These are phyloP conservation scores for Premnoplex brunnescens DNA, from an alignment of 2,797 vertebrate genomes.

Conservation along the genomic window DNA sequence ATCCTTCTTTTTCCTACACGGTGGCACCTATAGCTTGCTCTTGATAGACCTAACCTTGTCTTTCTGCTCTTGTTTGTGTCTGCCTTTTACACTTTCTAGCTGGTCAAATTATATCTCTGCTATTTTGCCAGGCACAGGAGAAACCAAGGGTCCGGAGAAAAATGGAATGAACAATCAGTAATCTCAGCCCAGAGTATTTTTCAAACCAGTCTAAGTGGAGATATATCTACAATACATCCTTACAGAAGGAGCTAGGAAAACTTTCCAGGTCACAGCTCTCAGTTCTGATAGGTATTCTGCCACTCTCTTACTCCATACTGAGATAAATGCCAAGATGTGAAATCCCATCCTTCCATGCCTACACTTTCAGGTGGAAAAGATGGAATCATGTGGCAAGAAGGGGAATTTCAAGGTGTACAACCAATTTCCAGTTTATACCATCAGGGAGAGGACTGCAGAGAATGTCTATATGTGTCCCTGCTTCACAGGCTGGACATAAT, in stretches of 20 bases:
- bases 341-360: neutral
- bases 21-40: neutral
- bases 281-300: neutral
- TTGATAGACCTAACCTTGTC: neutral
- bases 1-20: neutral
- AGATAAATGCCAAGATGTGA: neutral
- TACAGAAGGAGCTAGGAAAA: neutral
- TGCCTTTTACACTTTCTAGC: neutral
- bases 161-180: neutral
- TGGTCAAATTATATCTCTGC: neutral
- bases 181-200: neutral
- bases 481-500: neutral
- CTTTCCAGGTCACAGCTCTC: neutral
- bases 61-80: neutral
- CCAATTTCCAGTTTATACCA: neutral
- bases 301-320: neutral
- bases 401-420: neutral
- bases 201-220: neutral
- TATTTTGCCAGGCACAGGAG: neutral
- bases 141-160: neutral
- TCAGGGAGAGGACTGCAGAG: neutral
- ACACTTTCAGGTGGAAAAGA: neutral
- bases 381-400: neutral
- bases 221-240: neutral
- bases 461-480: neutral